Percentiles rank a stretch among this genome's conserved stretches.
Evolutionary conservation across 1,140 invertebrate genomes (phyloP).

Genomic region (Halesus radiatus): DNA sequence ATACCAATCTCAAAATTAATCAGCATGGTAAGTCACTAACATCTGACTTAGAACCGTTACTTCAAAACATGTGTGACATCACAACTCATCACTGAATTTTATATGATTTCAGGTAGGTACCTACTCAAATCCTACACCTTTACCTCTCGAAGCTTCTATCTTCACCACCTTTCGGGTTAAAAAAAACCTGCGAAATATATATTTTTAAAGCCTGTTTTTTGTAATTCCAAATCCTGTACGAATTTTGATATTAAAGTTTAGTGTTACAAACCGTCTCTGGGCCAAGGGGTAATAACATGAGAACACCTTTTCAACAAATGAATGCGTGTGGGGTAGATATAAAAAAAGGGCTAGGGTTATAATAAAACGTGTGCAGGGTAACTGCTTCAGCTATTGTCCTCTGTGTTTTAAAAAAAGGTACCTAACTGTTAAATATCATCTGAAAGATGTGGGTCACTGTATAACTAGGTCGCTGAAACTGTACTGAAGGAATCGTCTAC

Average conservation of each 20-base stretch:
- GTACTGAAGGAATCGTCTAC: background rate
- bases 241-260: constrained; percentile 11
- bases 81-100: too few species aligned
- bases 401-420: constrained; percentile 42
- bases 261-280: constrained; percentile 36
- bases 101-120: too few species aligned
- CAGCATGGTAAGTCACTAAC: too few species aligned
- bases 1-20: too few species aligned
- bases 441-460: constrained; percentile 53
- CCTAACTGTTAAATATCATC: constrained; percentile 30
- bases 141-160: too few species aligned
- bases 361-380: constrained; percentile 56
- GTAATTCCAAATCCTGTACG: background rate
- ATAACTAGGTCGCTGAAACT: constrained; percentile 40
- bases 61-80: too few species aligned
- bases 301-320: constrained; percentile 54
- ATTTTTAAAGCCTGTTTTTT: background rate
- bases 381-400: constrained; percentile 57
- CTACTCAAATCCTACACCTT: too few species aligned
- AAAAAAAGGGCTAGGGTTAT: constrained; percentile 56
- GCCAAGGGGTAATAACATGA: constrained; percentile 41
- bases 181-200: background rate
- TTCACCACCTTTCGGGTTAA: too few species aligned
- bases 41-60: too few species aligned
- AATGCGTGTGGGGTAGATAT: constrained; percentile 44